Evolutionary conservation across 2,113 vertebrate species (phyloP).

Genomic region (Hippocampus mohnikei): DNA sequence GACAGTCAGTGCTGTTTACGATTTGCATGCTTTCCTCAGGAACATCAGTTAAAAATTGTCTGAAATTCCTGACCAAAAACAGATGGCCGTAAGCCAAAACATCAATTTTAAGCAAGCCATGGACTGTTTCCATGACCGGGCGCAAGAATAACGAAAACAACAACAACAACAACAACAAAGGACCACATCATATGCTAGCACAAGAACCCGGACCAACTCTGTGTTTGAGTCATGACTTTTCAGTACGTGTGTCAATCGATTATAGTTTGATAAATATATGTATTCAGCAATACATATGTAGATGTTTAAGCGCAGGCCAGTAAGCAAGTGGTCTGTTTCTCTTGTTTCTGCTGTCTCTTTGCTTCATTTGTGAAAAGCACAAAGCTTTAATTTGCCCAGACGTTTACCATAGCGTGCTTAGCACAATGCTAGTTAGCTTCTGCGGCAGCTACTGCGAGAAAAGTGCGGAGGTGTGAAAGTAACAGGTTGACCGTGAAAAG

Average conservation of each 20-base stretch:
- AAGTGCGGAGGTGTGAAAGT: constrained; percentile 61
- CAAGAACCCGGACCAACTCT: constrained; percentile 69
- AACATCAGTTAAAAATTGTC: constrained; percentile 57
- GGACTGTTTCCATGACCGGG: constrained; percentile 68
- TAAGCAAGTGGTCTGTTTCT: constrained; percentile 59
- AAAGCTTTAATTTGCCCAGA: constrained; percentile 69
- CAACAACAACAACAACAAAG: constrained; percentile 15
- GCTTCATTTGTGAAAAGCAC: constrained; percentile 68
- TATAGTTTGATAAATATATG: constrained; percentile 51
- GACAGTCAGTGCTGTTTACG: constrained; percentile 76
- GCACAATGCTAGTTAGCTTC: constrained; percentile 71
- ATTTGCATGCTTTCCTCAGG: constrained; percentile 75
- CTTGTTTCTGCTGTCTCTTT: constrained; percentile 66
- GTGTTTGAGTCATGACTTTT: constrained; percentile 62
- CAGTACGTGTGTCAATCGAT: constrained; percentile 60
- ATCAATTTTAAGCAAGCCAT: constrained; percentile 53
- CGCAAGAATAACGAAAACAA: constrained; percentile 37
- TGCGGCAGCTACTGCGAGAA: constrained; percentile 73
- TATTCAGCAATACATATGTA: constrained; percentile 75
- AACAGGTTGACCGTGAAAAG: constrained; percentile 70
- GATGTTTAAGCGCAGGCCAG: constrained; percentile 61
- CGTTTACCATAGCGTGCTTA: constrained; percentile 63
- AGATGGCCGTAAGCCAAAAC: constrained; percentile 68
- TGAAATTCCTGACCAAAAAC: constrained; percentile 59
- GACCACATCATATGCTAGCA: constrained; percentile 56